phyloP scores from a whole-genome alignment of 1,140 invertebrate genomes.

The Heliconius eleuchia region DNA sequence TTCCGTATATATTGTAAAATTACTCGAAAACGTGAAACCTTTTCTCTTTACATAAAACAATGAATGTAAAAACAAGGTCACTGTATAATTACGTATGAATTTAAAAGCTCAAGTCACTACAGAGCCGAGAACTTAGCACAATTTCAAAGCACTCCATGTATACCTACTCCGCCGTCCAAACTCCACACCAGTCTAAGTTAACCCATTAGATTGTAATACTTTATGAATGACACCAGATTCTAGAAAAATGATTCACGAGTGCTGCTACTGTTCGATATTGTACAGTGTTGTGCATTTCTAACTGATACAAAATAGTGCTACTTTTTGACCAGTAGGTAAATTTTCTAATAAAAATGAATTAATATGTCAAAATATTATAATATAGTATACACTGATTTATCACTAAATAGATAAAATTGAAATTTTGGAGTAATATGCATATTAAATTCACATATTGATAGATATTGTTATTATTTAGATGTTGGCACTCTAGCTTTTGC shows the following conservation, averaged over 20 bases:
- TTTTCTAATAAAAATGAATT: neutral
- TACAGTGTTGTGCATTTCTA: conserved; percentile 7
- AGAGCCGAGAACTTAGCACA: conserved; percentile 54
- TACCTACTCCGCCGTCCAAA: conserved; percentile 32
- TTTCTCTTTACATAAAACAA: conserved; percentile 20
- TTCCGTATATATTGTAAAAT: conserved; percentile 43
- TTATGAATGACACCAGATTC: conserved; percentile 7
- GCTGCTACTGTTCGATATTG: conserved; percentile 1
- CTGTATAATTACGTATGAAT: conserved; percentile 28
- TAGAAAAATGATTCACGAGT: neutral
- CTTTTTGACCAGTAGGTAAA: neutral
- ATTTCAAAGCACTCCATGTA: conserved; percentile 40
- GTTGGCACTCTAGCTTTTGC: neutral
- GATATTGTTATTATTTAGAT: neutral
- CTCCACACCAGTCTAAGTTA: conserved; percentile 34
- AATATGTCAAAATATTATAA: neutral
- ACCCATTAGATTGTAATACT: conserved; percentile 14
- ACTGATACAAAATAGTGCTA: neutral
- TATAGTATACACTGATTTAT: neutral
- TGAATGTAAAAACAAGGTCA: conserved; percentile 35
- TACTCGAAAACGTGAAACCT: conserved; percentile 38
- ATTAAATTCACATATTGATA: neutral
- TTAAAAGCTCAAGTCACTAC: conserved; percentile 32
- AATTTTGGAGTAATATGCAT: neutral
- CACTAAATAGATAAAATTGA: neutral